Conservation (phyloP, 2,888 invertebrate genomes). For the Aporophyla lueneburgensis region DNA sequence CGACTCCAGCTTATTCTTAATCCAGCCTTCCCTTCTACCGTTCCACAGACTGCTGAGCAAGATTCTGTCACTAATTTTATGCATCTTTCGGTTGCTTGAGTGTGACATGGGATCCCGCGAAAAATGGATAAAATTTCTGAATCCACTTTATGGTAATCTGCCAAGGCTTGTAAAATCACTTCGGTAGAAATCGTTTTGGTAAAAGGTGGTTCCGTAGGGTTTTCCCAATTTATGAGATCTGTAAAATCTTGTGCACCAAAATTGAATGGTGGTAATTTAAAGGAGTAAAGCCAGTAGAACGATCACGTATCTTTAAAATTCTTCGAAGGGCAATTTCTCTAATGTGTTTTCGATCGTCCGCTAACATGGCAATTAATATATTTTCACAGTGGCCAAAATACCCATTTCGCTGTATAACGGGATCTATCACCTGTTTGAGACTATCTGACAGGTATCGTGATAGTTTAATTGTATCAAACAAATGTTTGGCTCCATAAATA, state of each 20-base stretch:
- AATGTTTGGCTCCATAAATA: neutral
- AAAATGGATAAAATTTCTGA: neutral
- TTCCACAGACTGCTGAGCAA: neutral
- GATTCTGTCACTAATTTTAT: neutral
- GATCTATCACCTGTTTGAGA: neutral
- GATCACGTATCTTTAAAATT: neutral
- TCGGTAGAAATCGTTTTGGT: no score
- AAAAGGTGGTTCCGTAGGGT: no score
- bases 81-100: neutral
- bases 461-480: neutral
- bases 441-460: neutral
- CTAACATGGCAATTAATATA: neutral
- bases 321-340: neutral
- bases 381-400: conserved; percentile 1
- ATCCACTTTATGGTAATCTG: neutral
- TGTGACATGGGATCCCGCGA: neutral
- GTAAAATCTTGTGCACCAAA: no score
- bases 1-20: neutral
- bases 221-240: no score
- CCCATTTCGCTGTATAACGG: neutral
- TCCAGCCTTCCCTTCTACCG: neutral
- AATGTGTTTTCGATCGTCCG: neutral
- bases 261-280: no score
- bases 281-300: neutral
- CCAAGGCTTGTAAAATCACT: neutral